phyloP scores from a whole-genome alignment of 2,888 invertebrate genomes.

The Aphodius granarius region DNA sequence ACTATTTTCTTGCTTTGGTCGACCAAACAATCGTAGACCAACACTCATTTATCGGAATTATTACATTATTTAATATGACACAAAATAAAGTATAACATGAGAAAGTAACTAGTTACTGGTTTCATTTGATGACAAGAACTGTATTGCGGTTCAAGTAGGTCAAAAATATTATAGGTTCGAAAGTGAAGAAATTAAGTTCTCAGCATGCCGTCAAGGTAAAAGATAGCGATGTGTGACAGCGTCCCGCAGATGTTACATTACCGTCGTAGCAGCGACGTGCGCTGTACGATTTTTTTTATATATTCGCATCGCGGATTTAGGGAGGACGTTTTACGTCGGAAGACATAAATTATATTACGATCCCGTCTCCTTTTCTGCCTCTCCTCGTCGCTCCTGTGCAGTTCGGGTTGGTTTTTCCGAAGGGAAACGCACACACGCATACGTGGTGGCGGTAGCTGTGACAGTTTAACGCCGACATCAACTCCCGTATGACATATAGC shows the following conservation, averaged over 20 bases:
- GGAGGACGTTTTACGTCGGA: neutral
- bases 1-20: too few species aligned
- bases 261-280: neutral
- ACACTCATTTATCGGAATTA: too few species aligned
- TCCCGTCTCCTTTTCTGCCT: neutral
- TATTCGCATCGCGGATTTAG: neutral
- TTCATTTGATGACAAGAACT: too few species aligned
- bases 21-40: too few species aligned
- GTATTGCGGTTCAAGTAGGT: too few species aligned
- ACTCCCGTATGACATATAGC: neutral
- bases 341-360: neutral
- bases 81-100: too few species aligned
- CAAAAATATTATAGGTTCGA: too few species aligned
- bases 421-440: neutral
- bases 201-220: neutral
- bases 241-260: conserved; percentile 13
- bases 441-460: neutral
- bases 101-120: too few species aligned
- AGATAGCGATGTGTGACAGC: conserved; percentile 7
- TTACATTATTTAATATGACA: too few species aligned
- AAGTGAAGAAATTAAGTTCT: conserved; percentile 4
- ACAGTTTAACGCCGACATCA: neutral
- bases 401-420: neutral
- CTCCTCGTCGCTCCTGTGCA: neutral
- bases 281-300: neutral